Evolutionary conservation across 2,113 vertebrate species (phyloP), one percentile per base, ranked within the genome.

Genomic region (Saccopteryx leptura): DNA sequence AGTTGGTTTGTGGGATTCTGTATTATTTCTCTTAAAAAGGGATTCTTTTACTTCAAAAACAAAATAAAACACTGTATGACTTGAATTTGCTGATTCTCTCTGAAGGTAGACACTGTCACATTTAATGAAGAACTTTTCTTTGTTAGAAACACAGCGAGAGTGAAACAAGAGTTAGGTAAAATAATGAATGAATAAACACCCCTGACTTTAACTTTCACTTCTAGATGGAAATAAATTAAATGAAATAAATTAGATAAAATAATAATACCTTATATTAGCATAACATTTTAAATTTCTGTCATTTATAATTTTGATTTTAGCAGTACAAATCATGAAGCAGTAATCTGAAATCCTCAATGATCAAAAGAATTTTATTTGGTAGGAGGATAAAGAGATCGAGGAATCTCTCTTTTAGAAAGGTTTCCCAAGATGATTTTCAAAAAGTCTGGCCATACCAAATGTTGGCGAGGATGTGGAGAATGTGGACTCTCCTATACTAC

Each of bases 241-340:
- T 31, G 81, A 76, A 76, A 82, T 86, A 86, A 93, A 65, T 85
- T 74, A 68, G 39, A 50, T 74, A 71, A 96, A 65, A 86, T 93
- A 88, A 80, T 88, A 82, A 81, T 84, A 66, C 4, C 26, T 75
- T 81, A 72, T 2, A 56, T 66, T 96, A 78, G 14, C 1, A 33
- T 81, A 63, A 28, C 5, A 26, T 56, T 80, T 54, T n/a, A 4
- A 61, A n/a, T 72, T 84, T 17, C 81, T 76, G 75, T 23, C 48
- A 54, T 80, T 82, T 86, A 24, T 61, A 65, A 60, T 52, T 90
- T 74, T 76, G 52, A 65, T 88, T 76, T 12, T 1, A n/a, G 4
- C 21, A 71, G 54, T 69, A 24, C 75, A 66, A 63, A n/a, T 48
- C 18, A 17, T 4, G 28, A 91, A 60, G 19, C 48, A 21, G 14